Percentiles rank a stretch among this genome's conserved stretches.
phyloP scores from a whole-genome alignment of 1,140 invertebrate species.

The Lepidurus packardi region DNA sequence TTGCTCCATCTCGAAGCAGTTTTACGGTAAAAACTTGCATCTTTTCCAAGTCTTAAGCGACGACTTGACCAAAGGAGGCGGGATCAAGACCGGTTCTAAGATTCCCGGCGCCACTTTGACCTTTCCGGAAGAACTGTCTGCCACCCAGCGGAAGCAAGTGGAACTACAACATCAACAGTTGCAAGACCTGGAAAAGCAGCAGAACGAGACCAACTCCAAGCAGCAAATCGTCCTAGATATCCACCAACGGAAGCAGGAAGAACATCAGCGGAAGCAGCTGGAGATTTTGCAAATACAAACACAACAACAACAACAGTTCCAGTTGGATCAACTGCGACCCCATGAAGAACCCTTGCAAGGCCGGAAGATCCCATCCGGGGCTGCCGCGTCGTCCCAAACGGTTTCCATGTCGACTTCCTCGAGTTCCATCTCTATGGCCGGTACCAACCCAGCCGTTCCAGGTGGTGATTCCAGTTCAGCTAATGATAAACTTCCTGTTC shows the following conservation, averaged over 20 bases:
- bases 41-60: slow-evolving; percentile 29
- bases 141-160: slow-evolving; percentile 26
- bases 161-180: slow-evolving; percentile 24
- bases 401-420: slow-evolving; percentile 2
- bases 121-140: background rate
- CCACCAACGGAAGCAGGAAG: slow-evolving; percentile 22
- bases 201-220: slow-evolving; percentile 15
- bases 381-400: background rate
- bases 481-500: slow-evolving; percentile 16
- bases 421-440: background rate
- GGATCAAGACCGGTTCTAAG: background rate
- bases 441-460: background rate
- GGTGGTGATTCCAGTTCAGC: background rate
- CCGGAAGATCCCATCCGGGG: background rate
- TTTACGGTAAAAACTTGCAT: slow-evolving; percentile 55
- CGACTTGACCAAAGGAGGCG: background rate
- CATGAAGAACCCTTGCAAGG: background rate
- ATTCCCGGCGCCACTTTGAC: background rate
- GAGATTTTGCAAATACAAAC: background rate
- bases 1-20: slow-evolving; percentile 69
- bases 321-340: slow-evolving; percentile 4
- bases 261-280: slow-evolving; percentile 30
- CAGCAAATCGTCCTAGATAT: slow-evolving; percentile 23
- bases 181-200: slow-evolving; percentile 29
- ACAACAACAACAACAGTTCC: background rate